Base-by-base conservation (phyloP, 2,888 invertebrate genomes). In the Scaptomyza flava region DNA sequence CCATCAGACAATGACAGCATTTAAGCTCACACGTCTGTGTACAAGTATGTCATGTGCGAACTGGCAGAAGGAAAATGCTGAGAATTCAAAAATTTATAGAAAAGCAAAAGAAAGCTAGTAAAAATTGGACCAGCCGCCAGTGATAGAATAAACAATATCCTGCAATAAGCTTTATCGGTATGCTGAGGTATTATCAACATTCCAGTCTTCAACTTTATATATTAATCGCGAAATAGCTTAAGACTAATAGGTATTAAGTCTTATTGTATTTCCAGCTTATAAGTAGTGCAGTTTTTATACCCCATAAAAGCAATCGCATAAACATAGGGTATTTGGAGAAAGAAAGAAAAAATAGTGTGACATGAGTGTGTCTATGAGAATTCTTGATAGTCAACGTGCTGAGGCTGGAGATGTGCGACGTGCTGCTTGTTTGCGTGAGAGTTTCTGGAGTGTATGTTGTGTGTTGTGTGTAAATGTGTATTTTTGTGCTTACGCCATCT, bases 401-500 rank as follows among this genome's bases (percentile, higher is more conserved):
- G 62, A 69, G 64, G 60, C 71, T 64, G 56, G 41, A 69, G 48
- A 50, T 67, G 58, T 50, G 60, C 56, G 72, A 74, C 75, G 68
- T 77, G 71, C 76, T 51, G 73, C 78, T 75, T 85, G 80, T 75
- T 68, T 76, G 73, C 69, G 53, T 61, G 57, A 53, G 65, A 60
- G 48, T 57, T 60, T 41, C 45, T 51, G 14, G 27, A 59, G 58
- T 66, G 53, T 56, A 23, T 41, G 8, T 41, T 41, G 17, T 41
- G 41, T 56, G 58, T 47, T 71, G 47, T 57, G 50, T 52, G 54
- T 54, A 41, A 58, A 34, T 68, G 42, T 76, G 45, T 70, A 30
- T 57, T 57, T 57, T 81, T 73, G 53, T 84, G 85, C 87, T 84
- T 78, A 79, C 87, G 87, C 82, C 87, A 84, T 83, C 78, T 84